Evolutionary conservation across 2,888 invertebrate genomes (phyloP).

Genomic region (Archips crataeganus): DNA sequence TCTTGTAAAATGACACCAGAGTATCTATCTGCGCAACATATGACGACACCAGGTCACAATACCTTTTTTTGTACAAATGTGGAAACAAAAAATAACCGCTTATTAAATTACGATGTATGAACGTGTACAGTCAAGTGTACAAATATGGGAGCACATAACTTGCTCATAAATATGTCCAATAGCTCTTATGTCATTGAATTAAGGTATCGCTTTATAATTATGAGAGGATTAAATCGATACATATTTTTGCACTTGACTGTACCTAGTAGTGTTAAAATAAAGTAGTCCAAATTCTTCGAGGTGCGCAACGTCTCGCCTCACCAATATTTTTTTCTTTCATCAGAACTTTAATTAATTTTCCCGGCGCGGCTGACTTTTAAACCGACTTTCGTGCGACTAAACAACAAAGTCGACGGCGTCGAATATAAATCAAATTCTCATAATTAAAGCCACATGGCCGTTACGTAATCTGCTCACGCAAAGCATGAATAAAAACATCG

Average conservation of each 20-base stretch:
- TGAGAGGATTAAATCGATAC: no score
- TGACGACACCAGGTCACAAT: constrained; percentile 18
- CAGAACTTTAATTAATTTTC: constrained; percentile 36
- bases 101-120: background rate
- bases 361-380: constrained; percentile 20
- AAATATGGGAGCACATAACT: no score
- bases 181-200: no score
- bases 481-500: constrained; percentile 50
- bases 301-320: constrained; percentile 9
- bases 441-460: constrained; percentile 43
- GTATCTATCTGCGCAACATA: constrained; percentile 26
- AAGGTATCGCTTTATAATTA: no score
- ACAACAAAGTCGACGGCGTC: constrained; percentile 1
- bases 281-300: constrained; percentile 27
- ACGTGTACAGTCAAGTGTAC: no score
- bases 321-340: constrained; percentile 23
- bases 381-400: constrained; percentile 20
- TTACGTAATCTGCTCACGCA: constrained; percentile 47
- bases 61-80: constrained; percentile 12
- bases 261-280: constrained; percentile 24
- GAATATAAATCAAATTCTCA: constrained; percentile 23
- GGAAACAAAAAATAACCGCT: background rate
- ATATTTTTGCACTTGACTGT: no score
- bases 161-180: no score
- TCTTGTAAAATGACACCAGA: constrained; percentile 29